Conservation (phyloP, 2,797 vertebrate species). For the Huso huso region DNA sequence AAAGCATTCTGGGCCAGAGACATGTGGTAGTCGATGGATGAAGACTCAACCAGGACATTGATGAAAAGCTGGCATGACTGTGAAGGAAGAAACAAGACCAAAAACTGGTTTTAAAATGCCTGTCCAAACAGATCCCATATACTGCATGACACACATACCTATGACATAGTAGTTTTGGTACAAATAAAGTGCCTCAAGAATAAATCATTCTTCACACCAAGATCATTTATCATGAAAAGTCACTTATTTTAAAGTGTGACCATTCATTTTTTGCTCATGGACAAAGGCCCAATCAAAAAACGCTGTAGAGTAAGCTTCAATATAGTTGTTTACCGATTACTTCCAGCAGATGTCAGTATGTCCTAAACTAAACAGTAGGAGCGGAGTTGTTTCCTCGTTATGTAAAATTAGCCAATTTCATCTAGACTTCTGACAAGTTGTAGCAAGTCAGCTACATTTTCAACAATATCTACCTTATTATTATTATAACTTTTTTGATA, state of each 20-base stretch:
- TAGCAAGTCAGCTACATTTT: no score
- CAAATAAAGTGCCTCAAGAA: not conserved
- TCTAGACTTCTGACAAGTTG: no score
- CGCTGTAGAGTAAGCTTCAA: not conserved
- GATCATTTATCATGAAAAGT: not conserved
- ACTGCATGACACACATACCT: not conserved
- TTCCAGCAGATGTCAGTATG: conserved; percentile 38
- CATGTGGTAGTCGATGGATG: conserved; percentile 88
- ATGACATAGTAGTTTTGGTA: not conserved
- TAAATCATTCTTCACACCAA: not conserved
- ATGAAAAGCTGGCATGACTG: conserved; percentile 96
- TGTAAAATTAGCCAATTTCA: no score
- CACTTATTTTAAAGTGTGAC: not conserved
- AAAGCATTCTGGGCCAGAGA: conserved; percentile 87
- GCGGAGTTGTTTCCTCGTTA: no score
- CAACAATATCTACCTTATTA: no score
- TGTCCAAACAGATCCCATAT: not conserved
- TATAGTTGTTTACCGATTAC: not conserved
- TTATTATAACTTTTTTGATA: no score
- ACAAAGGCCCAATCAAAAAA: not conserved
- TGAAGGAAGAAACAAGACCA: conserved; percentile 11
- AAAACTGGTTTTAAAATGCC: not conserved
- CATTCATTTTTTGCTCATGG: not conserved
- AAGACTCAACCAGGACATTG: conserved; percentile 83
- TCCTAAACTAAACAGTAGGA: no score